Percentiles rank a stretch among this genome's conserved stretches.
phyloP scores from a whole-genome alignment of 1,140 invertebrate species.

The Bemisia tabaci region DNA sequence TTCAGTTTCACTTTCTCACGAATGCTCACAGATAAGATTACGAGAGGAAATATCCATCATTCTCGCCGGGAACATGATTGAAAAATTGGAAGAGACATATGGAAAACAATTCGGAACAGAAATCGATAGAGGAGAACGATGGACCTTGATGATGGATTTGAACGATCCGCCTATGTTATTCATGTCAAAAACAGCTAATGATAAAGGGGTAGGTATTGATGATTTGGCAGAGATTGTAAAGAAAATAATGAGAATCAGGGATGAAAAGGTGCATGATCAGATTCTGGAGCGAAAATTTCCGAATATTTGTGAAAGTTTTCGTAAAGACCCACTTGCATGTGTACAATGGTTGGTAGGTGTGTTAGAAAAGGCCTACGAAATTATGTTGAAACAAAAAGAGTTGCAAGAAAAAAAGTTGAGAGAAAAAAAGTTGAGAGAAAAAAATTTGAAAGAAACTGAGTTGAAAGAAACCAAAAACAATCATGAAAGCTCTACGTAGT shows the following conservation, averaged over 20 bases:
- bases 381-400: not conserved
- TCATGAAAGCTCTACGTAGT: no score
- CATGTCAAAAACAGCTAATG: not conserved
- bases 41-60: constrained; percentile 2
- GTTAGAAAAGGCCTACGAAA: not conserved
- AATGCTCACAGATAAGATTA: constrained; percentile 5
- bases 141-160: constrained; percentile 1
- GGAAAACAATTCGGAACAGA: not conserved
- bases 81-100: constrained; percentile 1
- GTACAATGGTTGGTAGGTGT: not conserved
- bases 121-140: not conserved
- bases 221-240: not conserved
- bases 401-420: not conserved
- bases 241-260: not conserved
- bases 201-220: not conserved
- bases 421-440: not conserved
- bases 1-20: not conserved
- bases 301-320: not conserved
- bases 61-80: constrained; percentile 1
- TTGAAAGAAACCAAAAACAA: not conserved
- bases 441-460: not conserved
- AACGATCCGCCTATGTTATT: constrained; percentile 1
- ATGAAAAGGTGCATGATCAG: not conserved
- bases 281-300: constrained; percentile 1
- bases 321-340: constrained; percentile 3